Evolutionary conservation across 1,140 invertebrate genomes (phyloP), one percentile per base, ranked within the genome.

Genomic region (Aphaenogaster rudis): DNA sequence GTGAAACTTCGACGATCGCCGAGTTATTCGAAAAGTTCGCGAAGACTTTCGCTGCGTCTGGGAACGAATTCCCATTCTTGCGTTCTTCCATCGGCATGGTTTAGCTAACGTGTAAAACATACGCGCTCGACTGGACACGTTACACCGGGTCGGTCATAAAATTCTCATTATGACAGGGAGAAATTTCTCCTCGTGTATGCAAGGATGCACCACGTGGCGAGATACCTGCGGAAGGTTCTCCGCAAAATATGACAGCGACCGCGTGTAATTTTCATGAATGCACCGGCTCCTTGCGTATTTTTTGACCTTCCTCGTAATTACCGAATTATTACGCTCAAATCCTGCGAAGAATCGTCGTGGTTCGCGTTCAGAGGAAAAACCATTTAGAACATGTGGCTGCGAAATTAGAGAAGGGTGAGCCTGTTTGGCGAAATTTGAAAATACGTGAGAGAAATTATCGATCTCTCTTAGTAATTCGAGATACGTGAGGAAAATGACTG

Each of bases 401-500:
- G 17, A 71, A 71, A 72, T 57, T 69, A 54, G 64, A 52, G 36
- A 63, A 33, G 36, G 13, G n/a, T 15, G 2, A 36, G 21, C 6
- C 36, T 72, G n/a, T 45, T 45, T 45, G 67, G 42, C 28, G 7
- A 72, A 82, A 82, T 74, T 59, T 82, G 80, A 74, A 74, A 82
- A 82, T 82, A 82, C 67, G 67, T 74, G 67, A 82, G 67, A 36
- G 28, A 82, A 82, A 82, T 82, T 72, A 82, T 74, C 28, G 67
- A 82, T 82, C 33, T 45, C 39, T 17, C 39, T 17, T 11, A 42
- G 59, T 33, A 74, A 74, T 74, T 82, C 52, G 50, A 48, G 79
- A 59, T 74, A 82, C 52, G 79, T 82, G 54, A 82, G 42, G 52
- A n/a, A 82, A 82, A 61, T 82, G 42, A 71, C 52, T 71, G 21